Evolutionary conservation across 1,140 invertebrate genomes (phyloP).

Genomic region (Dendroctonus ponderosae): DNA sequence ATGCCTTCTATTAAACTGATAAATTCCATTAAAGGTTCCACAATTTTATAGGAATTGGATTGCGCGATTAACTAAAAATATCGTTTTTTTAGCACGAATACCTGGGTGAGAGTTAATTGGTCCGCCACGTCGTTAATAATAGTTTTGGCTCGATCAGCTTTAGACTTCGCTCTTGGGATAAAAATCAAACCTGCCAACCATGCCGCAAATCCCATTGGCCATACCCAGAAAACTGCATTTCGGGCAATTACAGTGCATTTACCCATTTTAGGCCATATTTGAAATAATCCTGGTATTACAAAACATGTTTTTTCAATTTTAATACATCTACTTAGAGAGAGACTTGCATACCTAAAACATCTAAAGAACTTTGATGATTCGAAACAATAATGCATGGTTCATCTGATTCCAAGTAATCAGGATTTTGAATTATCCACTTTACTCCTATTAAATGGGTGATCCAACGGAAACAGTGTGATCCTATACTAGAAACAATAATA

Average conservation of each 20-base stretch:
- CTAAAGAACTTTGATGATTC: slow-evolving; percentile 85
- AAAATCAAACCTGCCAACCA: slow-evolving; percentile 89
- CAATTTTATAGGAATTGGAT: background rate
- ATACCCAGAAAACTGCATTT: slow-evolving; percentile 83
- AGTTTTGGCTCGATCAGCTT: slow-evolving; percentile 65
- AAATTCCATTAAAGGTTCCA: background rate
- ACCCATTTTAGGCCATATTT: slow-evolving; percentile 85
- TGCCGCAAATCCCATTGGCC: slow-evolving; percentile 85
- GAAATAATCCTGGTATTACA: slow-evolving; percentile 69
- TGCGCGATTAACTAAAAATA: slow-evolving; percentile 52
- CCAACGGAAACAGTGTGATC: slow-evolving; percentile 67
- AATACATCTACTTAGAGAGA: background rate
- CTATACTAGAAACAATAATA: slow-evolving; percentile 56
- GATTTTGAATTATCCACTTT: slow-evolving; percentile 74
- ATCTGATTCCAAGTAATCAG: slow-evolving; percentile 74
- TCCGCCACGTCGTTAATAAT: slow-evolving; percentile 76
- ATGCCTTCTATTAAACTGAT: too few species aligned
- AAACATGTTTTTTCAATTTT: background rate
- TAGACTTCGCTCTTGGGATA: slow-evolving; percentile 81
- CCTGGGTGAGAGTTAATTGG: slow-evolving; percentile 58
- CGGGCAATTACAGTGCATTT: slow-evolving; percentile 86
- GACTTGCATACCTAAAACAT: slow-evolving; percentile 67
- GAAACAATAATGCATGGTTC: slow-evolving; percentile 78
- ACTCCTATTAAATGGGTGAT: slow-evolving; percentile 72
- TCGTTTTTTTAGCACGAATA: too few species aligned